A percentile compares a stretch with the other conserved stretches of the same genome.
phyloP scores from a whole-genome alignment of 2,888 invertebrate species.

The Callosobruchus maculatus region DNA sequence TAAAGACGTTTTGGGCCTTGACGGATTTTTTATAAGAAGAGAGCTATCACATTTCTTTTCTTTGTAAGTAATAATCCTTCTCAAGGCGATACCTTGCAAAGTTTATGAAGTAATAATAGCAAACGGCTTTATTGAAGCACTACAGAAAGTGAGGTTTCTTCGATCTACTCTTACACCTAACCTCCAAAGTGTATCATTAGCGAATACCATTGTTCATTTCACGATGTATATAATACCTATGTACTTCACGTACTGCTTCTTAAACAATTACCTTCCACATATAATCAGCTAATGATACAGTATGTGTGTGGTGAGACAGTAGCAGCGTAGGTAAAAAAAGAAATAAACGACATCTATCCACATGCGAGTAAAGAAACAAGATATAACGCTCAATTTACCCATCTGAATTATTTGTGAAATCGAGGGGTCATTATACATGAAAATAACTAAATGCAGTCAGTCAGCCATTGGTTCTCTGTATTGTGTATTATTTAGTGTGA shows the following conservation, averaged over 20 bases:
- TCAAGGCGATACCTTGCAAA: too few species aligned
- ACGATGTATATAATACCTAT: neutral
- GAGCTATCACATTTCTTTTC: too few species aligned
- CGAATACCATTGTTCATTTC: too few species aligned
- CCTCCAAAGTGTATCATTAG: too few species aligned
- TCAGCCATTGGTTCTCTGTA: neutral
- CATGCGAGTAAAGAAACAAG: neutral
- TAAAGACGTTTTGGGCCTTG: too few species aligned
- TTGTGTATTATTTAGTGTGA: neutral
- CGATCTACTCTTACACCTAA: too few species aligned
- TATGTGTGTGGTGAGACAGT: neutral
- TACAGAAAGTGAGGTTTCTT: too few species aligned
- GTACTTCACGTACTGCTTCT: neutral
- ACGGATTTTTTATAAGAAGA: too few species aligned
- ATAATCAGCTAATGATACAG: neutral
- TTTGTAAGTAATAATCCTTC: too few species aligned
- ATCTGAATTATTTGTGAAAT: neutral
- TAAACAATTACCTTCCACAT: neutral
- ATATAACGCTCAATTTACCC: neutral
- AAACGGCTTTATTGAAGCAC: too few species aligned
- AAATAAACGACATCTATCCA: neutral
- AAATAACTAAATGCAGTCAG: neutral
- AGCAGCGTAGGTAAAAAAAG: neutral
- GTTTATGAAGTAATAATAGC: too few species aligned
- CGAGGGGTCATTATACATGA: neutral